phyloP scores from a whole-genome alignment of 1,140 invertebrate species.

The Anastrepha ludens region DNA sequence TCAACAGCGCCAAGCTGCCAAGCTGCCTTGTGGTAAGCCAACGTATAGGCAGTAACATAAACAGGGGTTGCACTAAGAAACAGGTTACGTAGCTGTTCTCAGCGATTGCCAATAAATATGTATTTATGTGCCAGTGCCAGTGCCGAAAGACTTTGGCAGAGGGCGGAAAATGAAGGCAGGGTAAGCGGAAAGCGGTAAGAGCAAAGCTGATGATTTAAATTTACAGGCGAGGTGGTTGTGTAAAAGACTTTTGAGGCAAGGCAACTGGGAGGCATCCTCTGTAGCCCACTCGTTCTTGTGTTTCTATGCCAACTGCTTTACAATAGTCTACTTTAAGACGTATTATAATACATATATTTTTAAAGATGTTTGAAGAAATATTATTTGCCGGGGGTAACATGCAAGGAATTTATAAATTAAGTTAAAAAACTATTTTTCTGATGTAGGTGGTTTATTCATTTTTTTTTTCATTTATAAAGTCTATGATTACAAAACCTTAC shows the following conservation, averaged over 20 bases:
- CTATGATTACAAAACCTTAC: too few relatives aligned
- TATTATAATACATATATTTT: background rate
- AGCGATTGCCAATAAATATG: background rate
- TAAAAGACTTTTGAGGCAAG: background rate
- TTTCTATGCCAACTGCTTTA: background rate
- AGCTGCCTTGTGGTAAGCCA: background rate
- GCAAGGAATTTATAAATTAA: too few relatives aligned
- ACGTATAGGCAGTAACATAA: background rate
- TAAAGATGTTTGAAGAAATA: too few relatives aligned
- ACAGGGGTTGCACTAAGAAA: background rate
- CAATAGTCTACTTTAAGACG: background rate
- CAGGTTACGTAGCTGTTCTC: background rate
- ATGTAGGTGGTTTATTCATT: too few relatives aligned
- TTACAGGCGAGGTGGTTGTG: background rate
- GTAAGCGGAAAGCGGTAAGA: background rate
- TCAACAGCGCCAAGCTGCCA: background rate
- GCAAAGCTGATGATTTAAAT: background rate
- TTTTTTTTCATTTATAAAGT: too few relatives aligned
- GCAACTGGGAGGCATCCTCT: background rate
- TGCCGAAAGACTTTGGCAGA: background rate
- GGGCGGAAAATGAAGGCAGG: background rate
- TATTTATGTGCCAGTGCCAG: background rate
- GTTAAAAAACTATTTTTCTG: too few relatives aligned
- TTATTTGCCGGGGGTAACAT: too few relatives aligned
- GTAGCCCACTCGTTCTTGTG: background rate